Evolutionary conservation across 1,140 invertebrate genomes (phyloP), one percentile per base, ranked within the genome.

Genomic region (Condylostylus longicornis): DNA sequence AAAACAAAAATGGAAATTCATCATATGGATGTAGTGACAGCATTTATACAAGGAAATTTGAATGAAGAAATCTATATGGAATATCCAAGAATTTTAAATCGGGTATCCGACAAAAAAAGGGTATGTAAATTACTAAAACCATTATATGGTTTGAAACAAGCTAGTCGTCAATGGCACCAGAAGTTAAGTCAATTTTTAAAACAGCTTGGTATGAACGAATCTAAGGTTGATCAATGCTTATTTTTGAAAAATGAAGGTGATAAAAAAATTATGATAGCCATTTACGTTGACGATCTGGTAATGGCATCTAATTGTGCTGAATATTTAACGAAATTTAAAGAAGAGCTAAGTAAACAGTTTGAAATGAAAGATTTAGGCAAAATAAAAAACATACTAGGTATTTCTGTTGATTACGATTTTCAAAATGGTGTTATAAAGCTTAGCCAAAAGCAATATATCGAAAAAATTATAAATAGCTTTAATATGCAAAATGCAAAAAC

Each of bases 261-360:
- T 20, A 31, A 38, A 18, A 37, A 52, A 4, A 35, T 62, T 20
- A 18, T 63, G 13, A 40, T 50, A 6, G 38, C 38, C 5, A 21
- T 62, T 2, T 64, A 61, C 44, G 55, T 66, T 2, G 58, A 66
- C 43, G 61, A 64, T 44, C 53, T 47, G 7, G 38, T 65, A 15
- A 42, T 63, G 35, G 51, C 42, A 20, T 42, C 51, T 15, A 49
- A 30, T 30, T 22, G 42, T 41, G 29, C 43, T 15, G 19, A 35
- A n/a, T 37, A 47, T 29, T 13, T 49, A 5, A 13, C 47, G 5
- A 12, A 29, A 14, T 46, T 54, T n/a, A 38, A 49, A 4, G 22
- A 41, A 30, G 10, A 51, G 3, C 15, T 56, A 27, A 45, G 28
- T 38, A 39, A 34, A 15, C 27, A 49, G 28, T 58, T 57, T 23